A percentile compares a stretch with the other conserved stretches of the same genome.
Evolutionary conservation across 2,797 vertebrate species (phyloP).

Genomic region (Oreochromis grahami): DNA sequence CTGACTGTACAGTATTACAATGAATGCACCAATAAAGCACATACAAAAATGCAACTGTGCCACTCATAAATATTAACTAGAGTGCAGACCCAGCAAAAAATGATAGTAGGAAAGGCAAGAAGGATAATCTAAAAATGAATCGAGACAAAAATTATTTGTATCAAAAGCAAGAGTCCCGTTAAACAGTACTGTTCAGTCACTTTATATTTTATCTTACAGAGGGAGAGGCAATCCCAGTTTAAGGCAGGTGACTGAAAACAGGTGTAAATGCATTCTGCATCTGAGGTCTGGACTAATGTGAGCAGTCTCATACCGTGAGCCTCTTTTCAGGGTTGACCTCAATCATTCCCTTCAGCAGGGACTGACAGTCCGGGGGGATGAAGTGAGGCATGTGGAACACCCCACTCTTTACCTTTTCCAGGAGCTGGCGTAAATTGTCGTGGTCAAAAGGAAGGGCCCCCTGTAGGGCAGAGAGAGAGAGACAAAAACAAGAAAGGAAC

Average conservation of each 20-base stretch:
- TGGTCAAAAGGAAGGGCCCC: constrained; percentile 91
- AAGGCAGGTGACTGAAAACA: not conserved
- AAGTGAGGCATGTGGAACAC: constrained; percentile 96
- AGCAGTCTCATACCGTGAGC: constrained; percentile 78
- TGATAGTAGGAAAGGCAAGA: not conserved
- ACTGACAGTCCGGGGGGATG: constrained; percentile 90
- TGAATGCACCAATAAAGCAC: not conserved
- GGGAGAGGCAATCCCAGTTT: not conserved
- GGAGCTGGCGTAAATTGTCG: constrained; percentile 90
- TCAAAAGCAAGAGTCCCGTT: not conserved
- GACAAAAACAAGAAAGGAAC: not conserved
- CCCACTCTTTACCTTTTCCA: constrained; percentile 93
- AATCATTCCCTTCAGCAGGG: constrained; percentile 89
- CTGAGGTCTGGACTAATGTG: not conserved
- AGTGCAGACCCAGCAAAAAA: not conserved
- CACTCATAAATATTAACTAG: not conserved
- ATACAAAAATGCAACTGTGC: not conserved
- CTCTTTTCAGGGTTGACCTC: constrained; percentile 91
- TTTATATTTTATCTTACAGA: not conserved
- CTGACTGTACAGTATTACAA: not conserved
- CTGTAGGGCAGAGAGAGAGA: constrained; percentile 45
- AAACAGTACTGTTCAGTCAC: not conserved
- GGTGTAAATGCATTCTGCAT: not conserved
- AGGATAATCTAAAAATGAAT: not conserved
- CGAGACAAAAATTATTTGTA: not conserved